A percentile compares a stretch with the other conserved stretches of the same genome.
These are phyloP conservation scores for Brachyptera putata DNA, from an alignment of 2,888 invertebrate genomes.

Conservation along the genomic window DNA sequence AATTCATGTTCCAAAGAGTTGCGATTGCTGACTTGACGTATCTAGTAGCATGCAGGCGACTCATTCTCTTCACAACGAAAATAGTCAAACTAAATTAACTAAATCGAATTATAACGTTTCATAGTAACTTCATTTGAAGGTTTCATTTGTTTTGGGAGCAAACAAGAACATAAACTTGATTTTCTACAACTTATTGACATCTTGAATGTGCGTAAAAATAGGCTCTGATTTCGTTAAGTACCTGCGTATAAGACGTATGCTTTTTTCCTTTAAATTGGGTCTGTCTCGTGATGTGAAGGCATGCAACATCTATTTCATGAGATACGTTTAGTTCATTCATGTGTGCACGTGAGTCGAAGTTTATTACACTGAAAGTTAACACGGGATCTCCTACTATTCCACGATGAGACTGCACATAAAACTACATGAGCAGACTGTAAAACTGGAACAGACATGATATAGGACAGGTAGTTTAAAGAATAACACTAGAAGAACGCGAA, in stretches of 20 bases:
- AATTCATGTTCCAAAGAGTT: neutral
- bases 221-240: neutral
- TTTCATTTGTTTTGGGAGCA: neutral
- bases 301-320: neutral
- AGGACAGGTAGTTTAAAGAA: slow-evolving; percentile 22
- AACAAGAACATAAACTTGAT: slow-evolving; percentile 2
- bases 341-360: slow-evolving; percentile 14
- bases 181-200: neutral
- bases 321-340: slow-evolving; percentile 12
- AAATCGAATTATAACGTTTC: neutral
- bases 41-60: neutral
- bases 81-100: neutral
- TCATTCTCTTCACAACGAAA: neutral
- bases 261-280: neutral
- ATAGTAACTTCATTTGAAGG: neutral
- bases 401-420: slow-evolving; percentile 19
- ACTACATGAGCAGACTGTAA: slow-evolving; percentile 11
- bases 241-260: neutral
- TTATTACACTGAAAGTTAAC: slow-evolving; percentile 27
- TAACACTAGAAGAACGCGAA: slow-evolving; percentile 26
- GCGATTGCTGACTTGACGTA: no score
- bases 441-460: slow-evolving; percentile 2
- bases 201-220: neutral
- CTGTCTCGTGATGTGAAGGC: neutral
- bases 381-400: slow-evolving; percentile 24